Evolutionary conservation across 2,888 invertebrate species (phyloP), one percentile per base, ranked within the genome.

Genomic region (Oxystoma pomonae): DNA sequence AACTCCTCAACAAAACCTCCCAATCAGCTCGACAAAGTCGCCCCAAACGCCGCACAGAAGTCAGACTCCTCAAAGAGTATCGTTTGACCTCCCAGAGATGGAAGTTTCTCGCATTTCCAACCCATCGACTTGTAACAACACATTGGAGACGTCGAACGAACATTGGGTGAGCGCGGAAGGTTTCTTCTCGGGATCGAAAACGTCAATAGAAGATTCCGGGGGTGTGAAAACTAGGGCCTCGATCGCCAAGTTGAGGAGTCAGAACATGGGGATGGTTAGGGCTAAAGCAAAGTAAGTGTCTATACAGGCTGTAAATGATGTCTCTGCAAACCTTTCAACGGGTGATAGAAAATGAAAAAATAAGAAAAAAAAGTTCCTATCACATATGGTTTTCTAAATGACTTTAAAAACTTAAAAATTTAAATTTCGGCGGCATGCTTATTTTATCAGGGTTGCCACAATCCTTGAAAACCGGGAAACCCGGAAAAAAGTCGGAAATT

Each of bases 231-330:
- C 88, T 0, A 83, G 91, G 63, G 88, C 89, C 0, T 91, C 91
- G 0, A 86, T 92, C 12, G 90, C 89, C 18, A 87, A 87, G 71
- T 75, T 92, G 22, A 82, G 90, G 20, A 83, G 85, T 57, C 89
- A 90, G 77, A 92, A 92, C 76, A 90, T 90, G 3, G 92, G 92
- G 5, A 91, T 90, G 82, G 92, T 92, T 0, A 80, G 90, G 64
- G 91, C 90, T 1, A 91, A 90, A 81, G 90, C 91, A 0, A 89
- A 62, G 66, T 63, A 60, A 65, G 9, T 53, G 5, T n/a, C n/a
- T n/a, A n/a, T n/a, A n/a, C n/a, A n/a, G n/a, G n/a, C n/a, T n/a
- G n/a, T n/a, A n/a, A n/a, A n/a, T n/a, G n/a, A n/a, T n/a, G n/a
- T n/a, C n/a, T n/a, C n/a, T n/a, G n/a, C n/a, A n/a, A n/a, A n/a